Evolutionary conservation across 92 coral and sea anemone genomes (phyloP), one percentile per base, ranked within the genome.

Genomic region (Plumapathes pennacea): DNA sequence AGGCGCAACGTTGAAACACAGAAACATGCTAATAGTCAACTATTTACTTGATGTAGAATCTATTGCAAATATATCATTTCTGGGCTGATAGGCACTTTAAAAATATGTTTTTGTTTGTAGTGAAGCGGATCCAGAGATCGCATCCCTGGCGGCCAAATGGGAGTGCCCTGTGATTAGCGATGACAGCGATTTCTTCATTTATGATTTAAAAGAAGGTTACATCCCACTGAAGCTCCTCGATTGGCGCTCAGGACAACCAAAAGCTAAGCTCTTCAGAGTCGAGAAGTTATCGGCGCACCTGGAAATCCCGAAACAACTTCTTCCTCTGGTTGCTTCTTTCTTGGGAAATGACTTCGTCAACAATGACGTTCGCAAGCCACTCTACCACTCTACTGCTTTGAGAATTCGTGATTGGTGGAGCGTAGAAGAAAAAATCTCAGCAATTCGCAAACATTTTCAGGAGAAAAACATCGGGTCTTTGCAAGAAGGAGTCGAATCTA

Each of bases 161-260:
- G 54, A 54, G 45, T 85, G 92, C 17, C 92, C 97, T 1, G 89
- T 91, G 7, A 64, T 91, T 7, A 82, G 89, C 54, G 67, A 55
- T 17, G 97, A 91, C 50, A 91, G 97, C 28, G 97, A 91, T 72
- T 91, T 86, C 82, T 91, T 83, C 51, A 88, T 91, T 38, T 88
- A 74, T 46, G 71, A 80, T 60, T 55, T 91, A 43, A 73, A 57
- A 57, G 74, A 74, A 37, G 98, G 98, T 20, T 92, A 88, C 64
- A 81, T 92, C 13, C 96, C 96, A 13, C 51, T 94, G 25, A n/a
- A 68, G 38, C 43, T 66, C 10, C 53, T 83, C 15, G 15, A 62
- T 30, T 89, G 71, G 81, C 61, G 50, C 27, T 61, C 76, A 7
- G 25, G 32, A 24, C 77, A 59, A 26, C 54, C 69, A 7, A 62